Percentiles rank a stretch among this genome's conserved stretches.
Conservation (phyloP, 2,113 vertebrate species). For the Okapia johnstoni region DNA sequence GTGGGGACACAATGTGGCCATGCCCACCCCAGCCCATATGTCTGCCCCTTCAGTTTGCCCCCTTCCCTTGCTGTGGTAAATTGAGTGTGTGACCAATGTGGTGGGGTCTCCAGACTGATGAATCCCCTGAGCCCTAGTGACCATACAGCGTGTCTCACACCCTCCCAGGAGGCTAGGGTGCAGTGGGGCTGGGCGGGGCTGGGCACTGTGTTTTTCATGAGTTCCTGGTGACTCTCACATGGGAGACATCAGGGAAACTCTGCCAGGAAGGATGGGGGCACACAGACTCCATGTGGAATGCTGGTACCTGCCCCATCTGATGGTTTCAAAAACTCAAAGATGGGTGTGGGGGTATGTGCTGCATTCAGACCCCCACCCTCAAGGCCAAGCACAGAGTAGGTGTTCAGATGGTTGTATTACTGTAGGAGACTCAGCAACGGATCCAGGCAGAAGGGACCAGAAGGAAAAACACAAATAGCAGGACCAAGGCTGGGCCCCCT, state of each 20-base stretch:
- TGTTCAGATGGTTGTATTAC: too few relatives aligned
- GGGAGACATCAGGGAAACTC: neutral
- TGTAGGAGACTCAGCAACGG: neutral
- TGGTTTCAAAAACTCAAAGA: neutral
- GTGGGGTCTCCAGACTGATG: neutral
- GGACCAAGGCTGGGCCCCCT: neutral
- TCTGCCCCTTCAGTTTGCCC: accelerated
- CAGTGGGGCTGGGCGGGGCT: neutral
- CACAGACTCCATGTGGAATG: neutral
- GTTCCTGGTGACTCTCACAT: neutral
- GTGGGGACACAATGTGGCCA: neutral
- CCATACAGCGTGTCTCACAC: neutral
- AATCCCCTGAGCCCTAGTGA: neutral
- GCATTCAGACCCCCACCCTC: neutral
- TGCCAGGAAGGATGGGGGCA: neutral
- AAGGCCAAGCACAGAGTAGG: neutral
- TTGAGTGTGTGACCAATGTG: too few relatives aligned
- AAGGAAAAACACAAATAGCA: neutral
- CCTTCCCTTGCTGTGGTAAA: too few relatives aligned
- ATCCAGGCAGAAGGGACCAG: neutral
- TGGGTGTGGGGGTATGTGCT: neutral
- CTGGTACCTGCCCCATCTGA: neutral
- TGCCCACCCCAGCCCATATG: neutral
- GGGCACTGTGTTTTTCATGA: neutral
- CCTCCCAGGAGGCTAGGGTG: neutral